Base-by-base conservation (phyloP, 92 coral and sea anemone genomes). In the Porites evermanni region DNA sequence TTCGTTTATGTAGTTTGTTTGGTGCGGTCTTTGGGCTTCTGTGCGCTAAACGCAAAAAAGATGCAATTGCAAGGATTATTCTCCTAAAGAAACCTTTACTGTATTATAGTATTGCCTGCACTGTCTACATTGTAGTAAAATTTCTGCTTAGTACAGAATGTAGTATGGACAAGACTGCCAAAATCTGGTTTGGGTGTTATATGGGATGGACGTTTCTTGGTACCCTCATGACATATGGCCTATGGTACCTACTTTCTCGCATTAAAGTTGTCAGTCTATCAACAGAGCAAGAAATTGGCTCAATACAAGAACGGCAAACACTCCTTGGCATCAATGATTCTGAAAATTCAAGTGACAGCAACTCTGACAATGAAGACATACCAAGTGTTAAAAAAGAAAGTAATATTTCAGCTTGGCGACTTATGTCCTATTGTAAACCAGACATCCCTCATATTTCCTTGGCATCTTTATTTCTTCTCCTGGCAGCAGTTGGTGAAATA, bases 401-500 rank as follows among this genome's bases (percentile, higher is more conserved):
- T 52, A 93, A 61, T 38, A 94, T 84, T 7, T 91, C 98, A 16
- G 72, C 91, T 38, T 91, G 91, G 93, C 83, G 68, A 60, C 90
- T 97, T 1, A 79, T 97, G 52, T 91, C 98, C 14, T 94, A 85
- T 78, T 95, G 95, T 56, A 97, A 93, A 75, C 96, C 98, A 67
- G 99, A 97, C 89, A 78, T 93, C 12, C 91, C 74, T 53, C 93
- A 95, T 69, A 70, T 97, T 58, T 60, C 84, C 4, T 79, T 95
- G 56, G 99, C 98, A 61, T 87, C 94, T 29, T 54, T 95, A 14
- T 93, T 90, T 74, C 89, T 97, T 59, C 74, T 97, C 16, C 72
- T 88, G 14, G 98, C 99, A 60, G 95, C 98, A 51, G 89, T 88
- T 9, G 99, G 97, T 14, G 98, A 97, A 88, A 97, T 97, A 60